These are phyloP conservation scores for Cebus imitator DNA, from an alignment of 2,113 vertebrate species.

Conservation along the genomic window DNA sequence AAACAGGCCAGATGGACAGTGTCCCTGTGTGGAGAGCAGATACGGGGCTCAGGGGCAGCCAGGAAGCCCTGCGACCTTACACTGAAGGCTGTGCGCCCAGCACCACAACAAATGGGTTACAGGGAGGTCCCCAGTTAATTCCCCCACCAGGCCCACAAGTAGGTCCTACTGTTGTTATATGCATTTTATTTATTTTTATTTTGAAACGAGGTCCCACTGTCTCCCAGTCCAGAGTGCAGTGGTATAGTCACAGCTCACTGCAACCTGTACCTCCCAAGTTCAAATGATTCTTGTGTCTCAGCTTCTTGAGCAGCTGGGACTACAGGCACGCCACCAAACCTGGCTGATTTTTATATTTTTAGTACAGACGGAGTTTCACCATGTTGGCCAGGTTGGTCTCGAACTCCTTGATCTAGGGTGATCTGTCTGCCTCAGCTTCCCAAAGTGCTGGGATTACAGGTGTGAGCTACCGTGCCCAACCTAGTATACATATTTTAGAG, in stretches of 20 bases:
- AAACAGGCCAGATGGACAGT: fast-evolving
- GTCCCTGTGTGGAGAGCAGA: background rate
- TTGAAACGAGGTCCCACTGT: background rate
- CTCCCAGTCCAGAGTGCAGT: background rate
- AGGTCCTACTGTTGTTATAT: background rate
- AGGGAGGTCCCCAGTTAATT: background rate
- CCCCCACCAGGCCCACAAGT: background rate
- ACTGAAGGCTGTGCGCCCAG: fast-evolving
- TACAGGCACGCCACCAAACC: no score
- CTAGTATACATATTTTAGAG: background rate
- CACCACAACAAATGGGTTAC: fast-evolving
- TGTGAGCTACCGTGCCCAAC: no score
- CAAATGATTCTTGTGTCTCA: no score
- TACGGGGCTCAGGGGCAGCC: background rate
- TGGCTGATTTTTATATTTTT: no score
- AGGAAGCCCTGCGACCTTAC: fast-evolving
- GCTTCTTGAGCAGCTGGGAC: no score
- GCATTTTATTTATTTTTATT: background rate
- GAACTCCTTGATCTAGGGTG: background rate
- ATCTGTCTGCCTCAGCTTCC: background rate
- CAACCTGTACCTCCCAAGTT: no score
- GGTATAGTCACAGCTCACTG: no score
- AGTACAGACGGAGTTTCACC: no score
- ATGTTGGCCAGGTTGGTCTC: background rate
- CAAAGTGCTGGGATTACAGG: no score